Conservation (phyloP, 2,113 vertebrate genomes). For the Scomber colias region DNA sequence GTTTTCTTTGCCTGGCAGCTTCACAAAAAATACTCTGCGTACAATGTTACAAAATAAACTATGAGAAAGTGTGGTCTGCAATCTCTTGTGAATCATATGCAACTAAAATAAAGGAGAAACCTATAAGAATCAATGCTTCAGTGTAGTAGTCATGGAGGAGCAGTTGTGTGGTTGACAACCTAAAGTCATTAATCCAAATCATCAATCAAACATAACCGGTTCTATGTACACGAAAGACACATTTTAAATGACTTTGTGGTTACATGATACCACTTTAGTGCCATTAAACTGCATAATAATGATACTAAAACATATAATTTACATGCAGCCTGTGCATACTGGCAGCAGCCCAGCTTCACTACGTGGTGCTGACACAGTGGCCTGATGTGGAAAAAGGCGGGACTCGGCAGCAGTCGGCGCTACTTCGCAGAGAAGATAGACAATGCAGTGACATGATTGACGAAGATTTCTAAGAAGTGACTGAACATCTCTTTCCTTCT, state of each 20-base stretch:
- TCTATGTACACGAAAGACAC: background rate
- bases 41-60: background rate
- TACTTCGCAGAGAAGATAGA: conserved; percentile 27
- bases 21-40: conserved; percentile 32
- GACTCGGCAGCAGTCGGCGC: background rate
- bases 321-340: background rate
- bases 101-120: background rate
- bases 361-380: background rate
- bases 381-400: background rate
- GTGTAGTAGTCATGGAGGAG: background rate
- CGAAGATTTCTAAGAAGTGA: conserved; percentile 45
- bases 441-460: conserved; percentile 38
- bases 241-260: conserved; percentile 1
- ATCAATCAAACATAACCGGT: background rate
- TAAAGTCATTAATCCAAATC: conserved; percentile 24
- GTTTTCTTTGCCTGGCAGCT: conserved; percentile 53
- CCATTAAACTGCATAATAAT: conserved; percentile 17
- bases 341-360: conserved; percentile 2
- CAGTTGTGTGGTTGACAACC: conserved; percentile 7
- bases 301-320: conserved; percentile 28
- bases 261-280: conserved; percentile 19
- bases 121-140: background rate
- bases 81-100: conserved; percentile 7
- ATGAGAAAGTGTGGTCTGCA: background rate
- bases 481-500: conserved; percentile 21